Evolutionary conservation across 2,797 vertebrate genomes (phyloP).

Genomic region (Thaleichthys pacificus): DNA sequence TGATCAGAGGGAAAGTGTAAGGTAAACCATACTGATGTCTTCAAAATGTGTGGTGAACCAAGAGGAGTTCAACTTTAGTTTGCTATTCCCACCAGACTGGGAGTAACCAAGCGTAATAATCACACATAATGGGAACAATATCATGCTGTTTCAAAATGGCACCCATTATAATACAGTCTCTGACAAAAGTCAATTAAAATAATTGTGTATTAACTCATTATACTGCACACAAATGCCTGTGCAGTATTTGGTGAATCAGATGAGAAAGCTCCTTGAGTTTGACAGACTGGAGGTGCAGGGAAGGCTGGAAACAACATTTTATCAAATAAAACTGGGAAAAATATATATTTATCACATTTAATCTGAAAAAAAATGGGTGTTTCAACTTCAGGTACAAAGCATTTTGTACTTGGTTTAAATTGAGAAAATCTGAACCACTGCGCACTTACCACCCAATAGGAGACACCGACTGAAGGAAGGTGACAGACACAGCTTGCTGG

Average conservation of each 20-base stretch:
- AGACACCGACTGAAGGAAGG: background rate
- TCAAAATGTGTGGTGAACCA: background rate
- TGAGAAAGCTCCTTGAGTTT: background rate
- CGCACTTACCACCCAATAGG: background rate
- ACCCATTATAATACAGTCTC: slow-evolving; percentile 1
- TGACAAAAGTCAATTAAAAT: slow-evolving; percentile 15
- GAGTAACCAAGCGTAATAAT: slow-evolving; percentile 12
- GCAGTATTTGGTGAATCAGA: slow-evolving; percentile 7
- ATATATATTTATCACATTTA: background rate
- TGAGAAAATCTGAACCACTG: background rate
- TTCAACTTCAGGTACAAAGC: background rate
- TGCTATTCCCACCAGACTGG: slow-evolving; percentile 1
- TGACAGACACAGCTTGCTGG: background rate
- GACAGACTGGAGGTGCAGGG: slow-evolving; percentile 1
- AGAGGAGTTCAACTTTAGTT: slow-evolving; percentile 11
- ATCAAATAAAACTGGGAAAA: slow-evolving; percentile 5
- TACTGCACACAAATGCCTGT: background rate
- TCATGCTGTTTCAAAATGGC: slow-evolving; percentile 10
- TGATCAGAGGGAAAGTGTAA: background rate
- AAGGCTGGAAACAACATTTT: slow-evolving; percentile 3
- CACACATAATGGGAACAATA: slow-evolving; percentile 25
- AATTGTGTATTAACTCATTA: slow-evolving; percentile 11
- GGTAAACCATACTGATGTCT: background rate
- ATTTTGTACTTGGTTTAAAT: background rate
- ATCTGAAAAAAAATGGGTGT: background rate